Evolutionary conservation across 2,888 invertebrate species (phyloP).

Genomic region (Volucella bombylans): DNA sequence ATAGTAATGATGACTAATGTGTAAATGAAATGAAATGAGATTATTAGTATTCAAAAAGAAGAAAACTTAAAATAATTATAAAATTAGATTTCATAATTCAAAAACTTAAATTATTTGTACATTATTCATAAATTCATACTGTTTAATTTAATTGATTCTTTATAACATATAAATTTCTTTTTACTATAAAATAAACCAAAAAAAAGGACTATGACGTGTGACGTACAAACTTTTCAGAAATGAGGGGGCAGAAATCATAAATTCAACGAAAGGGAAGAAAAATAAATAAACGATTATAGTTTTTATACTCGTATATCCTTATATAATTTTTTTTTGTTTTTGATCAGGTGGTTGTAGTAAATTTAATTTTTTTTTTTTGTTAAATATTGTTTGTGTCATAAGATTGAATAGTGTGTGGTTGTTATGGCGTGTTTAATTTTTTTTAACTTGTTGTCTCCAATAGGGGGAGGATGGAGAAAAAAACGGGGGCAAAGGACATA

Average conservation of each 20-base stretch:
- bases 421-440: conserved; percentile 3
- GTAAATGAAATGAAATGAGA: no score
- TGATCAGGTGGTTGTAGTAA: conserved; percentile 46
- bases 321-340: conserved; percentile 13
- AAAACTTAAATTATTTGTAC: no score
- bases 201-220: conserved; percentile 1
- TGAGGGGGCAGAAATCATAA: conserved; percentile 3
- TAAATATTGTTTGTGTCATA: no score
- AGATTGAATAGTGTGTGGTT: no score
- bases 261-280: background rate
- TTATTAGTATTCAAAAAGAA: no score
- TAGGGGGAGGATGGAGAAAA: background rate
- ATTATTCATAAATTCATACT: no score
- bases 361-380: conserved; percentile 32
- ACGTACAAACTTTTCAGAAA: conserved; percentile 49
- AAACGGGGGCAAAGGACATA: background rate
- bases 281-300: background rate
- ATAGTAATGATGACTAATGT: no score
- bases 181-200: conserved; percentile 3
- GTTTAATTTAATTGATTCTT: no score
- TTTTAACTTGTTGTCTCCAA: conserved; percentile 21
- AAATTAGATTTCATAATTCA: no score
- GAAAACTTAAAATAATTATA: no score
- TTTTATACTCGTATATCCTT: background rate
- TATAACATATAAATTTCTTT: background rate